Base-by-base conservation (phyloP, 2,797 vertebrate genomes). In the Pseudopleuronectes americanus region DNA sequence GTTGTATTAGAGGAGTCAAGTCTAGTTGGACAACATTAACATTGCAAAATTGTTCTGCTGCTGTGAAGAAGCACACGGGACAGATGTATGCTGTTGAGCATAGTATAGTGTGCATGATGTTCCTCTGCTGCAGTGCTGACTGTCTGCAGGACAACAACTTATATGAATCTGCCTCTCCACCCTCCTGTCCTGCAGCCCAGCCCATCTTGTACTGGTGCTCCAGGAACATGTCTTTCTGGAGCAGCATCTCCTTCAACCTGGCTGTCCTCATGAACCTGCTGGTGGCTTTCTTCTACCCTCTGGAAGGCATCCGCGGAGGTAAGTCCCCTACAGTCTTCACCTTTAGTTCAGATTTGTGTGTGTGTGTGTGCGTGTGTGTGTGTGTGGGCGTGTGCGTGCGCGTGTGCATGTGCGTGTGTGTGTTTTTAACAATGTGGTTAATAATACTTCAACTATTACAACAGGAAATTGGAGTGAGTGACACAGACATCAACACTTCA, bases 221-320 rank as follows among this genome's bases (percentile, higher is more conserved):
- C 70, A 94, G 98, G 73, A 99, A 99, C 94, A 99, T 99, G 97
- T 98, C 98, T 19, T 97, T 99, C 92, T 99, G 98, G 98, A 98
- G 98, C 94, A 99, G 96, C 86, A 98, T 99, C 79, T 99, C 98
- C 56, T 99, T 99, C 78, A 99, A 99, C 93, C 94, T 99, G 89
- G 98, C 97, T 2, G 97, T 99, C 57, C 97, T 99, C 73, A 99
- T 99, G 97, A 99, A 99, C 89, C 93, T 99, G 82, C 94, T 99
- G 0, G 98, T 99, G 86, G 98, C 97, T 0, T 98, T 99, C 91
- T 99, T 99, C 94, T 99, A 99, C 82, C 98, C 98, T 0, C 95
- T 99, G 85, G 96, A 96, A 89, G 97, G 97, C 22, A 88, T 96
- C 62, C 95, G 94, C 59, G 95, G 95, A 97, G 97, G 98, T 99